Evolutionary conservation across 2,113 vertebrate species (phyloP), one percentile per base, ranked within the genome.

Genomic region (Onychostruthus taczanowskii): DNA sequence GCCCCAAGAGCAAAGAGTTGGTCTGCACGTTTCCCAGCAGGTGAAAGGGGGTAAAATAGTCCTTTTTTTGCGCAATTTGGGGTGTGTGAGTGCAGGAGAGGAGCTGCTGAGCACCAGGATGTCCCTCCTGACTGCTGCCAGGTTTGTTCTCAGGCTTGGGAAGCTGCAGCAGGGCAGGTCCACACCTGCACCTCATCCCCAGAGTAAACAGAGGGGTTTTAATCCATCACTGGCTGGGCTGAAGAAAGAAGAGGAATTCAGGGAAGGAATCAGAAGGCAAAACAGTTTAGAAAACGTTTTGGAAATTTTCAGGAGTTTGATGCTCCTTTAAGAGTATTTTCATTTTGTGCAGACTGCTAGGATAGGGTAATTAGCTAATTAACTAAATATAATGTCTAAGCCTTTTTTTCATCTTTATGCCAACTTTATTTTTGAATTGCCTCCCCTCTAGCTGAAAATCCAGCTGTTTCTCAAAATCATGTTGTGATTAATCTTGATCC

Each of bases 391-490:
- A 93, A 76, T 64, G 66, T 72, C 41, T 89, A 78, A 67, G 68
- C 35, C 37, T 63, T 84, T 95, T 94, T 94, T 95, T 94, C 44
- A 95, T 97, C 94, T 69, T 91, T 78, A 58, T 79, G 89, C 78
- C 87, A 84, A 91, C 16, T 92, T 95, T 84, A 84, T 81, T 91
- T 94, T 89, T 91, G 75, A 95, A 82, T 77, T 91, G 66, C 16
- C 28, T 94, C n/a, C 74, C 93, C 93, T 95, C 81, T 79, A 95
- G 91, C 55, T 74, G 84, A 92, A 97, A 95, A 91, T 79, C 58
- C 94, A 96, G 62, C 70, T 93, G 89, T 91, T 96, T 92, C 81
- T 95, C 55, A 89, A 89, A 94, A 75, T 91, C 49, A n/a, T 76
- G 62, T 75, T 87, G 53, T 75, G 70, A 82, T 95, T 93, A 93